Base-by-base conservation (phyloP, 2,888 invertebrate genomes). In the Allacma fusca region DNA sequence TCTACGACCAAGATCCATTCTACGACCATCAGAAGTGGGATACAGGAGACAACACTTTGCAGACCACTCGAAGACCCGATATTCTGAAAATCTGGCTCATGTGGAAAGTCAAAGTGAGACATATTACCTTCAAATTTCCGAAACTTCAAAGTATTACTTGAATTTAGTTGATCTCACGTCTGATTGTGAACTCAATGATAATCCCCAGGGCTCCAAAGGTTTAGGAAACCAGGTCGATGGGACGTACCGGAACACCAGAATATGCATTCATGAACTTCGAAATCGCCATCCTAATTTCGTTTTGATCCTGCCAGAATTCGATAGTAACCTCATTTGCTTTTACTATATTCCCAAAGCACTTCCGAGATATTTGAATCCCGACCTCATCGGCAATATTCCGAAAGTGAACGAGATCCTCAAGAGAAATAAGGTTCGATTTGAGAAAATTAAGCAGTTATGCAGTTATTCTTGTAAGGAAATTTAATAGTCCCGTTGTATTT, bases 11-110 rank as follows among this genome's bases (percentile, higher is more conserved):
- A 29, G 57, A 67, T 59, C 68, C 76, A 1, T 68, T 76, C 24
- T 76, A 76, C 34, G 70, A 76, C 34, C 62, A 67, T 16, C 24
- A 19, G 1, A 57, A 62, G 40, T 76, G 69, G 69, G 76, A 76
- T 40, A 76, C 26, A 24, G 76, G 76, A 13, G 76, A 76, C n/a
- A 59, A 19, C 1, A 76, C 76, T 2, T 2, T 76, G 21, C 62
- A 76, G 29, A 57, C 28, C 1, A 50, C 28, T 13, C 1, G 73
- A 24, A 44, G n/a, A 75, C 75, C 19, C 64, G 78, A 23, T 57
- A 65, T 75, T 34, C 19, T 78, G 16, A 78, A 78, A 26, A 50
- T 78, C 68, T 78, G 78, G 75, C 34, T 78, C 57, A 34, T 72
- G 34, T 78, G 78, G 78, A 78, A 78, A 68, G 78, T 72, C 13